Evolutionary conservation across 1,140 invertebrate genomes (phyloP), one percentile per base, ranked within the genome.

Genomic region (Vanessa atalanta): DNA sequence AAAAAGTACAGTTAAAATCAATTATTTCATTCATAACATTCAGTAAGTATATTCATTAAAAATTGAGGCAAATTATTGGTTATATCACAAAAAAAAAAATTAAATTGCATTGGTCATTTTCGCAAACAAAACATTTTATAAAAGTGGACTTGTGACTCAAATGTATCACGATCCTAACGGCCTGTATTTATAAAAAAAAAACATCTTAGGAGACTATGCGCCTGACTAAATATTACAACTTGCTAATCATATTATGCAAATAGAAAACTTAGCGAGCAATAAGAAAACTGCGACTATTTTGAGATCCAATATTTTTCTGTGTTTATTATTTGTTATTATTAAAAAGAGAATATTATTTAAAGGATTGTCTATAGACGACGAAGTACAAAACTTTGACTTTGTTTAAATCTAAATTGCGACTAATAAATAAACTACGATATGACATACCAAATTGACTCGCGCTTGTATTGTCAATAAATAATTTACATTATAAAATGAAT

Each of bases 381-480:
- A 61, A 37, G 14, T 61, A 61, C 3, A 61, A 61, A 61, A 61
- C 31, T 20, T 14, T 61, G 14, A 37, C 26, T 16, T n/a, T 43
- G 37, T 43, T 68, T 68, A 57, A 23, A n/a, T 57, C 66, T 68
- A 68, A 57, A 66, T 53, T 53, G 68, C 15, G 43, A 60, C 11
- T 70, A 63, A 65, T 7, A 20, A 26, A 53, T n/a, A 64, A 47
- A 47, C 47, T 26, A 26, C 51, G 63, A 73, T 73, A 73, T 73
- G 72, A 67, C 31, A 37, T 50, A 67, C 31, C 23, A 37, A 73
- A 73, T 73, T 73, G 72, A 73, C 71, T 72, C 65, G 43, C 65
- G 47, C 55, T 61, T 37, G 55, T 60, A 60, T 51, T 68, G 66
- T 68, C 26, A 72, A 57, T 31, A 47, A 72, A 53, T 60, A 26